Conservation (phyloP, 2,888 invertebrate genomes). For the Drosophila merina region DNA sequence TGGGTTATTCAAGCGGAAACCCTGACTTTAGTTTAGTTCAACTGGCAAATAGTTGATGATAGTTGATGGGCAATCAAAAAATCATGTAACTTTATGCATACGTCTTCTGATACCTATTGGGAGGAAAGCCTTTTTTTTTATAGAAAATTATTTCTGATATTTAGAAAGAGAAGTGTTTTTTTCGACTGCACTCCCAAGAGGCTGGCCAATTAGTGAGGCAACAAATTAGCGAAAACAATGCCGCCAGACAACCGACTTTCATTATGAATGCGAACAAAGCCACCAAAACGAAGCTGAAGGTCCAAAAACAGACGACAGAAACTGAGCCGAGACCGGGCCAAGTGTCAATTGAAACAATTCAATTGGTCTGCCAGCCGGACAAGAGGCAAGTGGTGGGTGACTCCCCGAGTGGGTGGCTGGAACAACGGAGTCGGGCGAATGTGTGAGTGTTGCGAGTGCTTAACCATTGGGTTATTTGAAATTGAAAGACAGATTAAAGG, state of each 20-base stretch:
- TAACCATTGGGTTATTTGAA: slow-evolving; percentile 58
- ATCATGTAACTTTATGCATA: not conserved
- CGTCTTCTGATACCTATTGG: too few species aligned
- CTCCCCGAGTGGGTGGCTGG: not conserved
- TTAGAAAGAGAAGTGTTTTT: not conserved
- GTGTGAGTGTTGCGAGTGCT: slow-evolving; percentile 47
- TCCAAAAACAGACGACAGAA: slow-evolving; percentile 23
- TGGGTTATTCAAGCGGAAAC: slow-evolving; percentile 9
- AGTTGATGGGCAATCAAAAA: not conserved
- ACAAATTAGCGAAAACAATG: slow-evolving; percentile 32
- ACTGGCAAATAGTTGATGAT: not conserved
- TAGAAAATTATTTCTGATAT: too few species aligned
- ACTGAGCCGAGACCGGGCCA: slow-evolving; percentile 44
- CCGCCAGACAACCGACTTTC: slow-evolving; percentile 56
- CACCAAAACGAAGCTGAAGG: slow-evolving; percentile 15
- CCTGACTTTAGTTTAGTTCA: slow-evolving; percentile 1
- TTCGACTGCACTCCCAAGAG: slow-evolving; percentile 9
- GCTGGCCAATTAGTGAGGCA: slow-evolving; percentile 42
- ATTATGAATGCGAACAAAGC: slow-evolving; percentile 64
- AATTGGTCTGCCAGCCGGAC: slow-evolving; percentile 56
- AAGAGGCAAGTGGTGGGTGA: not conserved
- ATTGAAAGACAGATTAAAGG: slow-evolving; percentile 74
- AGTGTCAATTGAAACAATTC: slow-evolving; percentile 74
- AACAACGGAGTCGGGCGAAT: slow-evolving; percentile 1
- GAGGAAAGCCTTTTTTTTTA: too few species aligned